phyloP scores from a whole-genome alignment of 1,140 invertebrate species.

The Polyergus mexicanus region DNA sequence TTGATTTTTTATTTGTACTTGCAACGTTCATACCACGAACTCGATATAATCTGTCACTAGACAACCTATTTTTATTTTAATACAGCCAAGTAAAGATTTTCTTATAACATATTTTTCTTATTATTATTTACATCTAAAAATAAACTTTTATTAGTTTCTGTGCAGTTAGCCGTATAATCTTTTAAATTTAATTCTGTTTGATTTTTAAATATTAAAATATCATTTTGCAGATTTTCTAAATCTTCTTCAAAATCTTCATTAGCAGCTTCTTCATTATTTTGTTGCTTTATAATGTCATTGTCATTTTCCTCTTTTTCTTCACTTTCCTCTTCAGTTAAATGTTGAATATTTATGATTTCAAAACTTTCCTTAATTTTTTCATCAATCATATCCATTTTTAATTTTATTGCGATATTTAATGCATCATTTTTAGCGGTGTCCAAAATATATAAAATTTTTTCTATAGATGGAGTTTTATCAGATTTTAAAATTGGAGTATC shows the following conservation, averaged over 20 bases:
- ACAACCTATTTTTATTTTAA: too few species aligned
- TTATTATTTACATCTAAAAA: neutral
- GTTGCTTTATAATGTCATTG: neutral
- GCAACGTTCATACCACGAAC: too few species aligned
- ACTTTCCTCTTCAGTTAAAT: neutral
- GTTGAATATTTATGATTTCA: neutral
- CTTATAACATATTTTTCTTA: neutral
- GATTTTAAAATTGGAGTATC: too few species aligned
- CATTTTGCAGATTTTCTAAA: neutral
- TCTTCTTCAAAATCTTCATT: neutral
- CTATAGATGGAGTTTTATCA: too few species aligned
- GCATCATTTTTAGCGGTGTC: too few species aligned
- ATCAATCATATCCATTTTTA: too few species aligned
- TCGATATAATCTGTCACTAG: too few species aligned
- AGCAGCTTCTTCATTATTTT: neutral
- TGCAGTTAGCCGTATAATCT: neutral
- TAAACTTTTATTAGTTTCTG: slow-evolving; percentile 1
- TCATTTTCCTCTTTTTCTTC: neutral
- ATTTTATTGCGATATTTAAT: too few species aligned
- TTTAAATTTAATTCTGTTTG: slow-evolving; percentile 23
- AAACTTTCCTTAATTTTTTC: too few species aligned
- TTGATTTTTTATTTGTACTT: too few species aligned
- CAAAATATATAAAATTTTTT: too few species aligned
- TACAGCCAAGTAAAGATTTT: too few species aligned
- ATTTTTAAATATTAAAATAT: slow-evolving; percentile 25